phyloP scores from a whole-genome alignment of 23 tunicate species.

The Pegea sp. region DNA sequence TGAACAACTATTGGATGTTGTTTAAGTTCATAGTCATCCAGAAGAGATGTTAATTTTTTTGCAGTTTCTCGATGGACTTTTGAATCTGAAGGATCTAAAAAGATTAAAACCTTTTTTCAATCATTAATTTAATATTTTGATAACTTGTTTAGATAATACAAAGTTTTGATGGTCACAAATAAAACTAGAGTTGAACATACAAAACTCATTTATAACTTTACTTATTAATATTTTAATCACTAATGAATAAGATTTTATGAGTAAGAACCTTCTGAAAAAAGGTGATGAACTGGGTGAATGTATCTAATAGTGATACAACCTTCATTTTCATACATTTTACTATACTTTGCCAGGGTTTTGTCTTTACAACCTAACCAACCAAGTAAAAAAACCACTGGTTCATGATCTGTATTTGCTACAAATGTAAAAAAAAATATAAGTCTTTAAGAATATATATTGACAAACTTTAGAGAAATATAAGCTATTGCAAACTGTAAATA shows the following conservation, averaged over 20 bases:
- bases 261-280: conserved; percentile 20
- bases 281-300: conserved; percentile 14
- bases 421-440: too few relatives aligned
- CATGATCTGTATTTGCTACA: too few relatives aligned
- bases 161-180: too few relatives aligned
- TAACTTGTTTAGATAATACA: too few relatives aligned
- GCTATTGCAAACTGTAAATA: too few relatives aligned
- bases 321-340: conserved; percentile 64
- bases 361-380: conserved; percentile 76
- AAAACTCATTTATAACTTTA: too few relatives aligned
- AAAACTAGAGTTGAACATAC: too few relatives aligned
- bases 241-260: neutral
- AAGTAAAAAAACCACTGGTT: conserved; percentile 71
- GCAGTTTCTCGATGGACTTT: conserved; percentile 16
- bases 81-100: conserved; percentile 33
- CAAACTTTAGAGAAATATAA: too few relatives aligned
- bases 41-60: conserved; percentile 30
- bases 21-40: conserved; percentile 67
- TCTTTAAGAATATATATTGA: too few relatives aligned
- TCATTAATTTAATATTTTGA: too few relatives aligned
- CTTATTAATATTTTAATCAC: too few relatives aligned
- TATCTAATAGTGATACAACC: conserved; percentile 72
- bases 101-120: too few relatives aligned
- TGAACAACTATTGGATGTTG: conserved; percentile 58
- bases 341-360: conserved; percentile 55